Conservation (phyloP, 2,888 invertebrate species). For the Metopia argyrocephala region DNA sequence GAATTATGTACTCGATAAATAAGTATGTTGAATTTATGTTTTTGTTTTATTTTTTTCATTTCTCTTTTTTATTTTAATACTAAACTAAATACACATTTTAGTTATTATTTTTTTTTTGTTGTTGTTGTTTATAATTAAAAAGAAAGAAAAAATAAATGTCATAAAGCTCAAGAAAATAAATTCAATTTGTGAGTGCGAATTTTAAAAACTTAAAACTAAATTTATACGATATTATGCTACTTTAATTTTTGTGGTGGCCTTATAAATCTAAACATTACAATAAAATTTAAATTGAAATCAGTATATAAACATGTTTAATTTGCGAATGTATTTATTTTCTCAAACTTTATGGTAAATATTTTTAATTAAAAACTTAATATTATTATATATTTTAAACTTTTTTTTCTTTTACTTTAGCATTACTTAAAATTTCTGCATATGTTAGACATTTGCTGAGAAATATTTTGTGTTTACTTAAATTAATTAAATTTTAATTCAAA, state of each 20-base stretch:
- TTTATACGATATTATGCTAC: slow-evolving; percentile 17
- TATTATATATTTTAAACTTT: slow-evolving; percentile 25
- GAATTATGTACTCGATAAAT: slow-evolving; percentile 19
- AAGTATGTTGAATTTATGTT: slow-evolving; percentile 51
- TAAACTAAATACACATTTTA: slow-evolving; percentile 61
- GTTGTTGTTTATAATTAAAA: slow-evolving; percentile 58
- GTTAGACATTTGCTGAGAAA: slow-evolving; percentile 62
- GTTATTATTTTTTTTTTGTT: too few relatives aligned
- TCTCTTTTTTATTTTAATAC: slow-evolving; percentile 50
- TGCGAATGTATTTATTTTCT: slow-evolving; percentile 7
- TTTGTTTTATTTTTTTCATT: slow-evolving; percentile 41
- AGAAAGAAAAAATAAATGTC: slow-evolving; percentile 39
- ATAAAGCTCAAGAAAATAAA: slow-evolving; percentile 39
- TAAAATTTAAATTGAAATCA: slow-evolving; percentile 18
- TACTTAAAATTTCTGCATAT: slow-evolving; percentile 48
- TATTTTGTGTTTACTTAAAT: slow-evolving; percentile 25
- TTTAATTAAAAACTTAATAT: slow-evolving; percentile 41
- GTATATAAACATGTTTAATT: neutral
- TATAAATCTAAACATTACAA: slow-evolving; percentile 12
- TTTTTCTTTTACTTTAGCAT: slow-evolving; percentile 11
- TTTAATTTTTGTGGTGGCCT: neutral
- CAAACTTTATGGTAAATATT: slow-evolving; percentile 32
- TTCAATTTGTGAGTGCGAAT: neutral
- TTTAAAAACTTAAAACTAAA: slow-evolving; percentile 41
- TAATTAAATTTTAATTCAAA: slow-evolving; percentile 48